These are phyloP conservation scores for Orthonychiurus folsomi DNA, from an alignment of 2,888 invertebrate genomes.

Conservation along the genomic window DNA sequence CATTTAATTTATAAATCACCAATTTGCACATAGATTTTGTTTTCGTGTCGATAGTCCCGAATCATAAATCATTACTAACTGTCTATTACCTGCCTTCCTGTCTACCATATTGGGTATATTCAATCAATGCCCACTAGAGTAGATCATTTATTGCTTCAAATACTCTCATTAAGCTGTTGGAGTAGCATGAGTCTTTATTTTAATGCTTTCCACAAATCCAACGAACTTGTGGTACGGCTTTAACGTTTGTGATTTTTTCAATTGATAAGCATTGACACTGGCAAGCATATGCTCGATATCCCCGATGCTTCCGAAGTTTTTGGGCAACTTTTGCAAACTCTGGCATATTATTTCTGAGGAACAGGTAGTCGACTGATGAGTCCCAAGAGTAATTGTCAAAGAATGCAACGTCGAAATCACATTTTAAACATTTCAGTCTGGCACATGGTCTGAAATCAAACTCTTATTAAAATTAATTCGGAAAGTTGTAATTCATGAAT, in stretches of 20 bases:
- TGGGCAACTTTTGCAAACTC: conserved; percentile 32
- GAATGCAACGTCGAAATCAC: conserved; percentile 30
- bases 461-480: neutral
- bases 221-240: conserved; percentile 23
- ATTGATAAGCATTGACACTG: conserved; percentile 35
- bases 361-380: conserved; percentile 34
- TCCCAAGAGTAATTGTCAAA: conserved; percentile 39
- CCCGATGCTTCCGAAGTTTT: conserved; percentile 28
- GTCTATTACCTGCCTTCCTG: too few species aligned
- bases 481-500: neutral
- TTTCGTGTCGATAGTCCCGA: too few species aligned
- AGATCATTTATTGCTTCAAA: too few species aligned
- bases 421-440: conserved; percentile 33
- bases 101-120: too few species aligned
- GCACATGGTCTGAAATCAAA: conserved; percentile 32
- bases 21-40: too few species aligned
- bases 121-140: too few species aligned
- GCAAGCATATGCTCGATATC: conserved; percentile 36
- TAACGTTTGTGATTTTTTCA: conserved; percentile 25
- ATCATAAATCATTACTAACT: too few species aligned
- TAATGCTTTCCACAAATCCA: conserved; percentile 39
- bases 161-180: too few species aligned
- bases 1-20: too few species aligned
- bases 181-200: too few species aligned
- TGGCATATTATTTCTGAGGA: conserved; percentile 38